These are phyloP conservation scores for Cataglyphis livida DNA, from an alignment of 2,888 invertebrate species.

Conservation along the genomic window DNA sequence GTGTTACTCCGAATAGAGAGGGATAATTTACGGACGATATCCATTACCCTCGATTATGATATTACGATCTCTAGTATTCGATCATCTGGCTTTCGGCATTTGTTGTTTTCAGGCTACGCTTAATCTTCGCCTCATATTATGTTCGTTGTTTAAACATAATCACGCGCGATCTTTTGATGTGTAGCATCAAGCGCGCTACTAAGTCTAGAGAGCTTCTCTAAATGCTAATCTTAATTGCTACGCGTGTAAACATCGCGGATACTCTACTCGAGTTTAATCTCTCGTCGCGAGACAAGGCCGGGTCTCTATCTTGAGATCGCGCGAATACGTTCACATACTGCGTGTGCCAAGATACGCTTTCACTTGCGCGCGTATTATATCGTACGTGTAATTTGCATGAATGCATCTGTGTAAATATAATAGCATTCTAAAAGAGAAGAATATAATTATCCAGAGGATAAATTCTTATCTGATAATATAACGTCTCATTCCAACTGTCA, in stretches of 20 bases:
- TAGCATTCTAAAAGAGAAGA: not conserved
- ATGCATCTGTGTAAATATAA: constrained; percentile 27
- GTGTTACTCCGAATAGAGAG: not conserved
- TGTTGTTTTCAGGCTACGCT: not conserved
- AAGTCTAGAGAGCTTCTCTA: constrained; percentile 40
- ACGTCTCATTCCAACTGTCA: not conserved
- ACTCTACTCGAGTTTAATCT: constrained; percentile 61
- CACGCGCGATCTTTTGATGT: constrained; percentile 6
- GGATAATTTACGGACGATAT: not conserved
- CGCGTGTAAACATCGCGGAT: constrained; percentile 56
- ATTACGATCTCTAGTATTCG: not conserved
- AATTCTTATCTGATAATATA: not conserved
- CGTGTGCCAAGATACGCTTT: constrained; percentile 16
- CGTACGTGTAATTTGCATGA: not conserved
- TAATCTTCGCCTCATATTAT: not conserved
- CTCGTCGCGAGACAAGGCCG: constrained; percentile 49
- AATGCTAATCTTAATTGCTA: constrained; percentile 59
- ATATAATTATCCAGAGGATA: not conserved
- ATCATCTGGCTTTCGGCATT: not conserved
- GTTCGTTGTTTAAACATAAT: constrained; percentile 15
- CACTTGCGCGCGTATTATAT: constrained; percentile 16
- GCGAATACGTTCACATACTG: constrained; percentile 13
- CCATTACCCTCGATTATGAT: not conserved
- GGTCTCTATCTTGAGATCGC: constrained; percentile 53
- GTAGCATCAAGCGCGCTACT: not conserved